A percentile compares a stretch with the other conserved stretches of the same genome.
These are phyloP conservation scores for Parnassius glacialis DNA, from an alignment of 2,888 invertebrate species.

Conservation along the genomic window DNA sequence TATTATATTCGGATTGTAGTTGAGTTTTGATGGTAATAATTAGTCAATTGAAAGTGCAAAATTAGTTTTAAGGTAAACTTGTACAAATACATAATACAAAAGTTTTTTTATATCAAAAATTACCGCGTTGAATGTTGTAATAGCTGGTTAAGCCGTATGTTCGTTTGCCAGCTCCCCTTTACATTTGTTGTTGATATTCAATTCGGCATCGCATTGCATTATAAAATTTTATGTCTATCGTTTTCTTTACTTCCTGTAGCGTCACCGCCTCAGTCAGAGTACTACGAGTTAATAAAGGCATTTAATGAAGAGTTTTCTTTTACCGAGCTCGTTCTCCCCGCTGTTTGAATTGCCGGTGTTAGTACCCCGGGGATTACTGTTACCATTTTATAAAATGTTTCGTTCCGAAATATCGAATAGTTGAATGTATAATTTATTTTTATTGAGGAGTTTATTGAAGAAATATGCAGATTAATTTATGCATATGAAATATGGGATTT, in stretches of 20 bases:
- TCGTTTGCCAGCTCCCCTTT: background rate
- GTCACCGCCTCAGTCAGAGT: constrained; percentile 30
- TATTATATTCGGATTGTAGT: no score
- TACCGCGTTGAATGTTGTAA: no score
- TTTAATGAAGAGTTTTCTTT: constrained; percentile 56
- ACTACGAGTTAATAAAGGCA: constrained; percentile 52
- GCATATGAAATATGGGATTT: no score
- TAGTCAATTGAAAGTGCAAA: no score
- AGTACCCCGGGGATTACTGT: constrained; percentile 32
- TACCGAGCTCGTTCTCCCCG: constrained; percentile 26
- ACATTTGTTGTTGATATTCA: constrained; percentile 6
- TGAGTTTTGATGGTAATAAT: no score
- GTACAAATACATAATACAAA: no score
- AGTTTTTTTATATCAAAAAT: no score
- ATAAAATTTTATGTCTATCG: constrained; percentile 29
- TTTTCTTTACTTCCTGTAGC: constrained; percentile 9
- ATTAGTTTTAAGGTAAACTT: no score
- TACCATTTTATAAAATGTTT: constrained; percentile 20
- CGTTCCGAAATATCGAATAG: constrained; percentile 15
- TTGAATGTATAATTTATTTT: background rate
- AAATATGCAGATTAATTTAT: no score
- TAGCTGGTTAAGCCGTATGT: no score
- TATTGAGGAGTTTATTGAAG: no score
- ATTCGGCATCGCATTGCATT: constrained; percentile 22
- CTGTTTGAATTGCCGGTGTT: constrained; percentile 28